Evolutionary conservation across 2,888 invertebrate genomes (phyloP).

Genomic region (Papilio protenor): DNA sequence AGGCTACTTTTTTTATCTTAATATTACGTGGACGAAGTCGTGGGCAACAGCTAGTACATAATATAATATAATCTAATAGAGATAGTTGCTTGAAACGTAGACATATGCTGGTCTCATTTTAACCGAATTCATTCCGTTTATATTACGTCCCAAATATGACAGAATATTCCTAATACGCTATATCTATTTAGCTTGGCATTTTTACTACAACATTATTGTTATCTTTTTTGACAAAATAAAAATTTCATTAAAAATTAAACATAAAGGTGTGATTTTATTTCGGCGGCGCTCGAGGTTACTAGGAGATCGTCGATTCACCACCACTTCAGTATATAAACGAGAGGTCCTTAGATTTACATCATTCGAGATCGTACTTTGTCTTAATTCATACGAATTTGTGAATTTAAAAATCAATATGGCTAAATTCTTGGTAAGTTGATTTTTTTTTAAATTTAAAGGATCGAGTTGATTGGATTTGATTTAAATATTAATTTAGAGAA

Average conservation of each 20-base stretch:
- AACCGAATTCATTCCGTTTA: too few species aligned
- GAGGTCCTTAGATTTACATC: conserved; percentile 22
- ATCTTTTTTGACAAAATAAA: neutral
- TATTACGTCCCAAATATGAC: too few species aligned
- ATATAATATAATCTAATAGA: too few species aligned
- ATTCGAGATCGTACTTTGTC: conserved; percentile 20
- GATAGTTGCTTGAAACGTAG: too few species aligned
- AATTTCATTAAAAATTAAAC: neutral
- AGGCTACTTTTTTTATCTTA: too few species aligned
- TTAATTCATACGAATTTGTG: neutral
- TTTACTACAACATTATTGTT: neutral
- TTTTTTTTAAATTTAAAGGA: neutral
- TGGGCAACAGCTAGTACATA: too few species aligned
- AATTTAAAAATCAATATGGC: conserved; percentile 26
- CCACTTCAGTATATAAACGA: conserved; percentile 35
- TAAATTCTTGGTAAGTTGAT: conserved; percentile 36
- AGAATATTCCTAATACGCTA: neutral
- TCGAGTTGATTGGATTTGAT: neutral
- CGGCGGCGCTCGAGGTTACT: conserved; percentile 33
- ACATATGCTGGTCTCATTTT: too few species aligned
- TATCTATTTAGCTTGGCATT: neutral
- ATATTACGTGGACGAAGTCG: too few species aligned
- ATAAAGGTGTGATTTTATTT: conserved; percentile 31
- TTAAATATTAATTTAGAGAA: neutral
- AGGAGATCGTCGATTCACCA: conserved; percentile 23